Evolutionary conservation across 2,113 vertebrate species (phyloP).

Genomic region (Solea solea): DNA sequence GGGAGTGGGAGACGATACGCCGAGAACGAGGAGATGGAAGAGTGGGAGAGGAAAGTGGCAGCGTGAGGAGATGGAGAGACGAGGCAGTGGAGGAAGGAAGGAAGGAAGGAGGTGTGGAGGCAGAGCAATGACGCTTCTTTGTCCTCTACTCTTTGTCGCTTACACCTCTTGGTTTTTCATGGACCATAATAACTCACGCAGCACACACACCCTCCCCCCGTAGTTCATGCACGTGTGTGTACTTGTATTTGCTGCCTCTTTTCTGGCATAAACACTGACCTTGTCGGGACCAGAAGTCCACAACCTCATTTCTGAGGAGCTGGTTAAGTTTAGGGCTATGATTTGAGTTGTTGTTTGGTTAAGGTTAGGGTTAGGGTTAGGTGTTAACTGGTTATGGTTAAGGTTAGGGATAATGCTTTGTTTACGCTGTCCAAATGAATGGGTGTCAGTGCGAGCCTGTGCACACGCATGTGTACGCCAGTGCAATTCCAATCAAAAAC

Average conservation of each 20-base stretch:
- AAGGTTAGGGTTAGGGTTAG: too few species aligned
- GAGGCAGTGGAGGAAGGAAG: background rate
- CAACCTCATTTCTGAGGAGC: too few species aligned
- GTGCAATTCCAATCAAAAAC: too few species aligned
- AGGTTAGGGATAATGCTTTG: too few species aligned
- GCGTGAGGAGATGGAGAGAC: background rate
- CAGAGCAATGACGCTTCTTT: constrained; percentile 56
- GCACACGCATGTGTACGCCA: background rate
- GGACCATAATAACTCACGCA: constrained; percentile 59
- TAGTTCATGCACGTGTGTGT: constrained; percentile 2
- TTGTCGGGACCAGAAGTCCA: too few species aligned
- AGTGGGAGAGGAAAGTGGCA: background rate
- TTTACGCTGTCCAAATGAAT: background rate
- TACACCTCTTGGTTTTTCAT: constrained; percentile 57
- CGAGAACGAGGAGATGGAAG: constrained; percentile 18
- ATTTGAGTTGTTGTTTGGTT: too few species aligned
- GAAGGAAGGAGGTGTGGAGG: background rate
- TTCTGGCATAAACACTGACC: too few species aligned
- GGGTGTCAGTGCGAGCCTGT: background rate
- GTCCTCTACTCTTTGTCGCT: constrained; percentile 67
- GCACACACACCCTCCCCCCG: constrained; percentile 42
- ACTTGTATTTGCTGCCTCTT: background rate
- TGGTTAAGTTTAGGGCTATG: too few species aligned
- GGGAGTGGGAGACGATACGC: constrained; percentile 33
- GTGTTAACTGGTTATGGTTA: too few species aligned